Evolutionary conservation across 2,113 vertebrate species (phyloP).

Genomic region (Pseudorasbora parva): DNA sequence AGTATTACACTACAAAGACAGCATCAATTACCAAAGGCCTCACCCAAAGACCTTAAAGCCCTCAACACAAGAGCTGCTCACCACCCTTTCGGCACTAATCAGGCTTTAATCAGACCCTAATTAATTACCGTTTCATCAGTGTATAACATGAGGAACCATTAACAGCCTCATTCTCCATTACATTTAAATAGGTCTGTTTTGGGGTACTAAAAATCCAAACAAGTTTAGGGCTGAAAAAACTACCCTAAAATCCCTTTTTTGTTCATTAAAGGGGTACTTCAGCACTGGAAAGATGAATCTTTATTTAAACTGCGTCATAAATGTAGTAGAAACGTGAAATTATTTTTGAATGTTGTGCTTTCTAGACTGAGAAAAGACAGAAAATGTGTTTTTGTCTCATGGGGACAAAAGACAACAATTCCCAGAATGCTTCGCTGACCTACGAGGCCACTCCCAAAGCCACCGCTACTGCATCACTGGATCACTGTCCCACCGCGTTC

Average conservation of each 20-base stretch:
- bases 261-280: no score
- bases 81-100: constrained; percentile 24
- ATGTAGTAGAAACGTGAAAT: no score
- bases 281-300: no score
- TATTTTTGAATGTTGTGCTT: no score
- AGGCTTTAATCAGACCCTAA: constrained; percentile 40
- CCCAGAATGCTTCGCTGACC: no score
- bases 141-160: not conserved
- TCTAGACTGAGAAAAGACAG: no score
- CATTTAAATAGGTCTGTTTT: constrained; percentile 25
- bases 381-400: no score
- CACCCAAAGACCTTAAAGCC: constrained; percentile 42
- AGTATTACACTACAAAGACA: constrained; percentile 49
- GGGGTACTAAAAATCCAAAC: constrained; percentile 9
- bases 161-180: constrained; percentile 15
- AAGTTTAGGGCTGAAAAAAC: not conserved
- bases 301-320: no score
- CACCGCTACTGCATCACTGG: no score
- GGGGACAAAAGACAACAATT: no score
- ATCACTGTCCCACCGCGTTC: no score
- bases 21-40: constrained; percentile 50
- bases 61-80: constrained; percentile 17
- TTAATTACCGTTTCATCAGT: constrained; percentile 34
- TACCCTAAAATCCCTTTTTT: not conserved
- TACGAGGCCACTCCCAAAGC: no score